phyloP scores from a whole-genome alignment of 2,797 vertebrate genomes.

The Oryzias dopingdopingensis region DNA sequence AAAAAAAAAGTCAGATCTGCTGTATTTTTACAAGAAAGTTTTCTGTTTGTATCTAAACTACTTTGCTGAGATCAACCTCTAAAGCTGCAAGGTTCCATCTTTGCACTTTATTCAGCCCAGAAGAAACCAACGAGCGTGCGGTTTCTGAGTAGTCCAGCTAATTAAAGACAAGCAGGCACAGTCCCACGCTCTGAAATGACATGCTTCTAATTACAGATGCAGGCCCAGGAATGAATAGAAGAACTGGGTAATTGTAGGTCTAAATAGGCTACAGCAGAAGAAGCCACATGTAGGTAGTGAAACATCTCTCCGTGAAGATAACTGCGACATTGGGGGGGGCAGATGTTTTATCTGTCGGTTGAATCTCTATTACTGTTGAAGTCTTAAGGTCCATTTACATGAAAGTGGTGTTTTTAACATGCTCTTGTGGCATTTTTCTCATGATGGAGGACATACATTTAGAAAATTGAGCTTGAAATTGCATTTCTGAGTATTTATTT shows the following conservation, averaged over 20 bases:
- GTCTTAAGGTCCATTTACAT: slow-evolving; percentile 8
- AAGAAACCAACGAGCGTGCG: slow-evolving; percentile 59
- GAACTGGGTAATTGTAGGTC: slow-evolving; percentile 64
- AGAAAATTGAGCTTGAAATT: no score
- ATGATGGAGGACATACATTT: no score
- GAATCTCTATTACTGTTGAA: slow-evolving; percentile 28
- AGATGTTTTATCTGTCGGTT: slow-evolving; percentile 39
- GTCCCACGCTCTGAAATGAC: slow-evolving; percentile 75
- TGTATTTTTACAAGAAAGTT: slow-evolving; percentile 5
- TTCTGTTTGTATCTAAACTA: no score
- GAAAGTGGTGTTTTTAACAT: no score
- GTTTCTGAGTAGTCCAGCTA: slow-evolving; percentile 62
- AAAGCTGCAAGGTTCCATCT: slow-evolving; percentile 25
- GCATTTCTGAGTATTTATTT: no score
- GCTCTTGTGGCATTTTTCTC: no score
- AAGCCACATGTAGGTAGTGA: slow-evolving; percentile 52
- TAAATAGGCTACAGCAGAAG: slow-evolving; percentile 43
- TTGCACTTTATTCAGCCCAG: slow-evolving; percentile 39
- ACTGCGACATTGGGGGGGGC: slow-evolving; percentile 27
- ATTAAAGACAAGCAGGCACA: slow-evolving; percentile 71
- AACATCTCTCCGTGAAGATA: slow-evolving; percentile 45
- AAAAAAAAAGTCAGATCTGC: slow-evolving; percentile 10
- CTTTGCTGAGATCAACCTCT: not conserved
- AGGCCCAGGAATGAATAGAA: slow-evolving; percentile 59
- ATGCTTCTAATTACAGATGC: slow-evolving; percentile 75